Evolutionary conservation across 1,140 invertebrate genomes (phyloP).

Genomic region (Aphelinus certus): DNA sequence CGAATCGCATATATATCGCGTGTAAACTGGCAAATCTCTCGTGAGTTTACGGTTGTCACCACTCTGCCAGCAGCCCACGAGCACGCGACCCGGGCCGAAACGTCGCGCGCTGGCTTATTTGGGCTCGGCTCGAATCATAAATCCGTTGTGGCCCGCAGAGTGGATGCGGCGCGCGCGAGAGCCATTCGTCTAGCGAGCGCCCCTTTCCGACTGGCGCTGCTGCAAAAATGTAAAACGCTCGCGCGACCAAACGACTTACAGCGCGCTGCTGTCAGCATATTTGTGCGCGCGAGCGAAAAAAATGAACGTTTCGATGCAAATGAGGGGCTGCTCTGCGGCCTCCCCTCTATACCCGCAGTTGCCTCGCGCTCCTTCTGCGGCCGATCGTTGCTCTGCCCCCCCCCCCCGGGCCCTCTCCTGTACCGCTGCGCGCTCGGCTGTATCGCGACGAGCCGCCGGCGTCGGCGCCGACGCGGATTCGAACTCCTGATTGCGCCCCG

Average conservation of each 20-base stretch:
- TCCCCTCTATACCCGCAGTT: constrained; percentile 35
- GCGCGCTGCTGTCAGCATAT: constrained; percentile 56
- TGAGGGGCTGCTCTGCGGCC: constrained; percentile 55
- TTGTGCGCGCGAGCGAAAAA: constrained; percentile 53
- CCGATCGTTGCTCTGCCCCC: constrained; percentile 38
- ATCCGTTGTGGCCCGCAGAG: too few relatives aligned
- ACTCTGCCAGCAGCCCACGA: too few relatives aligned
- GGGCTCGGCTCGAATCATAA: too few relatives aligned
- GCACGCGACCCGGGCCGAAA: too few relatives aligned
- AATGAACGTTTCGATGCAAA: constrained; percentile 63
- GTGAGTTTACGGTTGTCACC: too few relatives aligned
- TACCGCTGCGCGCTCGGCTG: not conserved
- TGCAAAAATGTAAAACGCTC: constrained; percentile 58
- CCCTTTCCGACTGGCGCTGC: too few relatives aligned
- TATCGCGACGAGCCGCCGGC: not conserved
- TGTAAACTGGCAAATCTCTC: too few relatives aligned
- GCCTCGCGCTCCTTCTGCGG: constrained; percentile 25
- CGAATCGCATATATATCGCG: too few relatives aligned
- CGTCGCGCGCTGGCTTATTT: too few relatives aligned
- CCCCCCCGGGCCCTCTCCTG: constrained; percentile 17
- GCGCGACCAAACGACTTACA: constrained; percentile 22
- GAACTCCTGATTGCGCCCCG: constrained; percentile 1
- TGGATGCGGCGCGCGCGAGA: too few relatives aligned
- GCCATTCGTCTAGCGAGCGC: too few relatives aligned
- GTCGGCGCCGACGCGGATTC: constrained; percentile 9